Evolutionary conservation across 2,113 vertebrate species (phyloP).

Genomic region (Baryphthengus martii): DNA sequence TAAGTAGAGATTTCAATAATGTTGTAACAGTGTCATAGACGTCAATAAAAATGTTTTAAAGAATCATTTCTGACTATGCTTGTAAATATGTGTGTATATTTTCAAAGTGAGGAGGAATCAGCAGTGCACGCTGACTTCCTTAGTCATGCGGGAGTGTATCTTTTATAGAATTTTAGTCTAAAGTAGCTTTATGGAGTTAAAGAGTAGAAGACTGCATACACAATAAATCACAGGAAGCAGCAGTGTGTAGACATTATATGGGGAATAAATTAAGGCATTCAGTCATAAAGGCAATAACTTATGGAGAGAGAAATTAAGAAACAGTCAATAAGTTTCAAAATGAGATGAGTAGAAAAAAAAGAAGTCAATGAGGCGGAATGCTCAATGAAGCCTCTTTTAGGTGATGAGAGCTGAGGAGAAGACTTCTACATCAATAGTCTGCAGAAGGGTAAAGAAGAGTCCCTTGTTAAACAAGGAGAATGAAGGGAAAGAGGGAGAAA

Average conservation of each 20-base stretch:
- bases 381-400: not conserved
- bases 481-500: not conserved
- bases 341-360: not conserved
- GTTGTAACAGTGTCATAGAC: not conserved
- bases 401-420: not conserved
- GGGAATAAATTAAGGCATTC: slow-evolving; percentile 23
- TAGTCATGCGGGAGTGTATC: not conserved
- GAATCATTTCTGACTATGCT: not conserved
- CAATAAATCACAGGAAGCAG: slow-evolving; percentile 27
- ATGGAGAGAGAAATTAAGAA: slow-evolving; percentile 41
- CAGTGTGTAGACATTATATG: not conserved
- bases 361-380: slow-evolving; percentile 3
- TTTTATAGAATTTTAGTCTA: not conserved
- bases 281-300: slow-evolving; percentile 29
- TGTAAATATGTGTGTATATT: not conserved
- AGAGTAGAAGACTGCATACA: not conserved
- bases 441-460: not conserved
- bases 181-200: slow-evolving; percentile 7
- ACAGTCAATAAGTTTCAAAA: slow-evolving; percentile 35
- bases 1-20: not conserved
- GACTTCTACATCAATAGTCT: not conserved
- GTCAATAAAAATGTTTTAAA: not conserved
- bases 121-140: not conserved
- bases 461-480: not conserved
- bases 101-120: not conserved